Evolutionary conservation across 2,113 vertebrate species (phyloP).

Genomic region (Antechinus flavipes): DNA sequence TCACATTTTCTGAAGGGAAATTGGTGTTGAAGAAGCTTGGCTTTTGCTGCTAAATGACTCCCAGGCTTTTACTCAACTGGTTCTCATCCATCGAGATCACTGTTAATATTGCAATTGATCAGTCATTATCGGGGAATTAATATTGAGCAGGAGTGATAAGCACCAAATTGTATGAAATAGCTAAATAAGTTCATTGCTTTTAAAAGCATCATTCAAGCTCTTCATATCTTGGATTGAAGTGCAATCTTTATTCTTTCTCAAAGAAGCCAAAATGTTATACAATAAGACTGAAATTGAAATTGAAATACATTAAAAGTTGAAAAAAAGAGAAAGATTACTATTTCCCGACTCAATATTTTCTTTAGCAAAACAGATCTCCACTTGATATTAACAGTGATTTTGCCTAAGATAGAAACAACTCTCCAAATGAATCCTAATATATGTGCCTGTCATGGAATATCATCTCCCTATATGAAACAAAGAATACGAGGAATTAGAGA

Average conservation of each 20-base stretch:
- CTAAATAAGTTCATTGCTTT: conserved; percentile 58
- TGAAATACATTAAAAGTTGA: conserved; percentile 34
- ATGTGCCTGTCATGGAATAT: neutral
- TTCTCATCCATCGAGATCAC: conserved; percentile 46
- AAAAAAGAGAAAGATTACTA: conserved; percentile 28
- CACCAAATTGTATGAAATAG: conserved; percentile 53
- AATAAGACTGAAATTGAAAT: conserved; percentile 23
- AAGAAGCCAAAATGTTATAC: conserved; percentile 11
- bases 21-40: conserved; percentile 7
- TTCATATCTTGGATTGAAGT: conserved; percentile 40
- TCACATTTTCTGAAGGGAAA: conserved; percentile 41
- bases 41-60: neutral
- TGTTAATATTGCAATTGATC: conserved; percentile 8
- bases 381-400: neutral
- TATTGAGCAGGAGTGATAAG: neutral
- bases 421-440: neutral
- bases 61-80: neutral
- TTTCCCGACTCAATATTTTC: neutral
- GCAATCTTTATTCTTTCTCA: conserved; percentile 30
- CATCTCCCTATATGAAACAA: neutral
- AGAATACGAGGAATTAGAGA: neutral
- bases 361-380: neutral
- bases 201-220: conserved; percentile 52
- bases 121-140: neutral
- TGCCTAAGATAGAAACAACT: neutral